phyloP scores from a whole-genome alignment of 2,888 invertebrate species.

The Thera obeliscata region DNA sequence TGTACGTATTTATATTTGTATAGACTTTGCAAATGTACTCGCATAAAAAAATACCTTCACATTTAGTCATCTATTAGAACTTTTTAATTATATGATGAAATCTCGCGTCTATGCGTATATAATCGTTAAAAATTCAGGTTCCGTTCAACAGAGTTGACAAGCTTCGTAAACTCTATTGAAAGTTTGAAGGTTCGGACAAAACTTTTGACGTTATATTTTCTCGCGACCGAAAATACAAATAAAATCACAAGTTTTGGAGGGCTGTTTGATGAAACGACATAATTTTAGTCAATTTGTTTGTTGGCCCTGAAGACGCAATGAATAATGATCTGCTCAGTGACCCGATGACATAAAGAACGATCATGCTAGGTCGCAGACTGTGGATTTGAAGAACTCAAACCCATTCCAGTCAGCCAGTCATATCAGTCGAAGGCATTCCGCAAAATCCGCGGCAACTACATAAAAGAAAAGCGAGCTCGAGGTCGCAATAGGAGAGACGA shows the following conservation, averaged over 20 bases:
- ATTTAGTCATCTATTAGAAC: neutral
- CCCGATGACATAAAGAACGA: neutral
- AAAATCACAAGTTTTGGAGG: slow-evolving; percentile 34
- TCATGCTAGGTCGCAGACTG: neutral
- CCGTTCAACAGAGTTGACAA: slow-evolving; percentile 50
- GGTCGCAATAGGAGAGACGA: too few relatives aligned
- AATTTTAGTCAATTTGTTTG: slow-evolving; percentile 28
- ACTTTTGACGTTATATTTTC: slow-evolving; percentile 53
- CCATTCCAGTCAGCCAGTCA: neutral
- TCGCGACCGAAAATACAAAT: slow-evolving; percentile 43
- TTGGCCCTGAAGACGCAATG: slow-evolving; percentile 1
- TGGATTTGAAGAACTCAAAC: neutral
- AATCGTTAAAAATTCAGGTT: slow-evolving; percentile 61
- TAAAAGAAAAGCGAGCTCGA: too few relatives aligned
- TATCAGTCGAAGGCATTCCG: neutral
- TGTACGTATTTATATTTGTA: too few relatives aligned
- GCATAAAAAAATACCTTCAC: too few relatives aligned
- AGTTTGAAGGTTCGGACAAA: slow-evolving; percentile 51
- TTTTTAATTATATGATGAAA: slow-evolving; percentile 34
- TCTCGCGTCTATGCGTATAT: slow-evolving; percentile 42
- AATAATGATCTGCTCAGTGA: neutral
- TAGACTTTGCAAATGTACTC: too few relatives aligned
- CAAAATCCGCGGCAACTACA: neutral
- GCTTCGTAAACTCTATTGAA: slow-evolving; percentile 52
- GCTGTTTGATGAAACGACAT: slow-evolving; percentile 36